Conservation (phyloP, 2,797 vertebrate genomes). For the Merluccius polli region DNA sequence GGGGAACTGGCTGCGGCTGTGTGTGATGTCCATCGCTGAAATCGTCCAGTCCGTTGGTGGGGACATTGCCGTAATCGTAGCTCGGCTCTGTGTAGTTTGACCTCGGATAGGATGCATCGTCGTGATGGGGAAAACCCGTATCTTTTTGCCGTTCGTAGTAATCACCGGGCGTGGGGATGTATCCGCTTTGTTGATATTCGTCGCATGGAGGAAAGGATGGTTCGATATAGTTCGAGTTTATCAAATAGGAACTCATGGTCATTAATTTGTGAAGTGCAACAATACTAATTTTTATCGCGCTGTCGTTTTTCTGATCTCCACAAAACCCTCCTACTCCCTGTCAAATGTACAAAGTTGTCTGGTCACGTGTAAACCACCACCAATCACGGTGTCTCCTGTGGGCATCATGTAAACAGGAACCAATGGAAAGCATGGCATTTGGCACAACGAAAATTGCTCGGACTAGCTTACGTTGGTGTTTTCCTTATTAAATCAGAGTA, state of each 20-base stretch:
- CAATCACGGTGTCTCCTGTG: constrained; percentile 80
- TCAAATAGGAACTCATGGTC: constrained; percentile 99
- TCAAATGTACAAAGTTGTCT: constrained; percentile 90
- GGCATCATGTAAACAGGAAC: constrained; percentile 97
- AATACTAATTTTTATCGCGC: constrained; percentile 93
- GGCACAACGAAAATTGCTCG: constrained; percentile 66
- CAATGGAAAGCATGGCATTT: constrained; percentile 77
- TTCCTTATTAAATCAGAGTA: constrained; percentile 72
- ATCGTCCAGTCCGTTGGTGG: constrained; percentile 73
- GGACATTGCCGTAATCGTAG: constrained; percentile 78
- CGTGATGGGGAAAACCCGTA: constrained; percentile 82
- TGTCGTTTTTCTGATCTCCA: constrained; percentile 98
- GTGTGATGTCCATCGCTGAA: constrained; percentile 73
- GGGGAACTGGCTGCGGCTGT: constrained; percentile 74
- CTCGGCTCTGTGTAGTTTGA: constrained; percentile 81
- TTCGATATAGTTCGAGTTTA: constrained; percentile 99
- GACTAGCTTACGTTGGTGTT: constrained; percentile 68
- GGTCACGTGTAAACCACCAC: constrained; percentile 86
- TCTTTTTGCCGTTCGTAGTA: constrained; percentile 86
- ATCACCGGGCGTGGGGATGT: constrained; percentile 79
- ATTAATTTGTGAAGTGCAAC: constrained; percentile 99
- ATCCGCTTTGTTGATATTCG: constrained; percentile 92
- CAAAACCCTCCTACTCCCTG: constrained; percentile 88
- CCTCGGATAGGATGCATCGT: constrained; percentile 81
- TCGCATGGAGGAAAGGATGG: constrained; percentile 98